Base-by-base conservation (phyloP, 2,113 vertebrate species). In the Dunckerocampus dactyliophorus region DNA sequence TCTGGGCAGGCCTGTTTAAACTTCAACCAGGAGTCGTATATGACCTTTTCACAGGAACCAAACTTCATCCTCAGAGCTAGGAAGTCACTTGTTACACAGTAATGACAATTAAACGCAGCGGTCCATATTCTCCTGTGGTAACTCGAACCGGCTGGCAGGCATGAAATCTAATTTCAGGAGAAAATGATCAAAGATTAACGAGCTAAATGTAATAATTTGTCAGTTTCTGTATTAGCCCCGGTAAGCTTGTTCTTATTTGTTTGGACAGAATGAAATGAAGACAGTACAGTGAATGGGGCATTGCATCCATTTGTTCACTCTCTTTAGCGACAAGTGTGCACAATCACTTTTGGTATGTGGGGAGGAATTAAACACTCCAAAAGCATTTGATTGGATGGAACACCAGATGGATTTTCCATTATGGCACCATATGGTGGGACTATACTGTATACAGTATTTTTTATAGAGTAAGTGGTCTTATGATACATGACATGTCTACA, bases 1-100 rank as follows among this genome's bases (percentile, higher is more conserved):
- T 74, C 59, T 51, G 61, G 70, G 74, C 63, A 20, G 71, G 59
- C 71, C 75, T 77, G 65, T 88, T 85, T 80, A 84, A 80, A 88
- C 61, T 69, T 63, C 73, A 65, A 69, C 80, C 70, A 85, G 74
- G 73, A 39, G 72, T 61, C 72, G 48, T 17, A 43, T 76, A 67
- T 85, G 77, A 85, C 84, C 86, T 74, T 56, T 73, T 79, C 53
- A 60, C 52, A 21, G 62, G 61, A 46, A 61, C 55, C 49, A 59
- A 69, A 80, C 68, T 48, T 34, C 17, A 63, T 69, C 66, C 19
- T 56, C 11, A 1, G 12, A 20, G 34, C 34, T 1, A 13, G 34
- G 8, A 24, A 52, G 14, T 20, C 15, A 47, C 37, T 19, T 48
- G 47, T 20, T 43, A 47, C 37, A 63, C 3, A 56, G 43, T 19